phyloP scores from a whole-genome alignment of 2,113 vertebrate genomes.

The Callospermophilus lateralis region DNA sequence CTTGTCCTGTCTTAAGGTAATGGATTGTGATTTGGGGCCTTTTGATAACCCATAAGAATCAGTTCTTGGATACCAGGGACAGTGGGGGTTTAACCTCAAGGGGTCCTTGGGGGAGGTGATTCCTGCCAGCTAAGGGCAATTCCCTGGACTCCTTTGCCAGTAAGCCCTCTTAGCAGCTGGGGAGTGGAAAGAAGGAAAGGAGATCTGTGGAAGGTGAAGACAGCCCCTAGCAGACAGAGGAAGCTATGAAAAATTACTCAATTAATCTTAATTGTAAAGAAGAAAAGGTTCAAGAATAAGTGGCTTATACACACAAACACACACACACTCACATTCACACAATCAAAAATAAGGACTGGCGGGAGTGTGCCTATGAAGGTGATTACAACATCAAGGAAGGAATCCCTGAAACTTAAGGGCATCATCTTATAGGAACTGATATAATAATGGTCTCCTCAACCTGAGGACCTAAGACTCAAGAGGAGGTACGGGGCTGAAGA shows the following conservation, averaged over 20 bases:
- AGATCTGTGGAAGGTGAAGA: not conserved
- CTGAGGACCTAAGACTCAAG: not conserved
- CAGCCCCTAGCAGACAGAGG: not conserved
- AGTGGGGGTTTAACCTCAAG: not conserved
- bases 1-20: not conserved
- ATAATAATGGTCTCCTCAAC: not conserved
- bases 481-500: not conserved
- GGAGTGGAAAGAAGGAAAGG: not conserved
- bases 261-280: not conserved
- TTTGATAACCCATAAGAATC: accelerated
- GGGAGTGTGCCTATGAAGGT: not conserved
- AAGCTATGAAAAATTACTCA: not conserved
- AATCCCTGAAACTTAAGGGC: not conserved
- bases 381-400: not conserved
- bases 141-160: not conserved
- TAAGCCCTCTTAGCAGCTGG: not conserved
- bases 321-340: accelerated
- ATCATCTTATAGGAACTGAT: not conserved
- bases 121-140: not conserved
- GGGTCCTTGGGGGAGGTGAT: not conserved
- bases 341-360: not conserved
- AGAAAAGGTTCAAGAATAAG: not conserved
- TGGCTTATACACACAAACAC: too few relatives aligned
- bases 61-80: not conserved
- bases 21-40: not conserved